Conservation (phyloP, 2,113 vertebrate genomes). For the Zeus faber region DNA sequence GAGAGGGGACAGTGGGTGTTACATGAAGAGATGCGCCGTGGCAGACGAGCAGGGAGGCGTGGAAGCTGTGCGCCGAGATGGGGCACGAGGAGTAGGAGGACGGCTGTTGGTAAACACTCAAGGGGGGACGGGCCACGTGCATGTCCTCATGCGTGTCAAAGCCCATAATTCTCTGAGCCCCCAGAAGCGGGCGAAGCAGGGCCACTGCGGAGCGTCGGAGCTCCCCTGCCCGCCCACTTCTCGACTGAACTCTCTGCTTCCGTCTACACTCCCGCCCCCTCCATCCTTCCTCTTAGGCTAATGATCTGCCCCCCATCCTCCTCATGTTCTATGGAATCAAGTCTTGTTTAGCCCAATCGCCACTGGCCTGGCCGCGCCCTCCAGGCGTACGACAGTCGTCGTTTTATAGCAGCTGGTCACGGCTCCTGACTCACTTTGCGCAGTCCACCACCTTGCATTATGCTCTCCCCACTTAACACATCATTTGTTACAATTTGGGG, state of each 20-base stretch:
- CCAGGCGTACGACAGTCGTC: conserved; percentile 23
- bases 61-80: conserved; percentile 35
- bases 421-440: conserved; percentile 22
- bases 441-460: conserved; percentile 40
- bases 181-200: background rate
- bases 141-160: conserved; percentile 29
- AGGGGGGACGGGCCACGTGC: conserved; percentile 1
- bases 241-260: background rate
- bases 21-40: conserved; percentile 2
- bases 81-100: conserved; percentile 18
- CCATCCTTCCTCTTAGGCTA: background rate
- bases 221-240: background rate
- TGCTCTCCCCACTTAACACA: conserved; percentile 28
- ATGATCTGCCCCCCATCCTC: background rate
- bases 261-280: background rate
- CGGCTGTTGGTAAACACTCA: conserved; percentile 19
- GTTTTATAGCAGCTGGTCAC: conserved; percentile 13
- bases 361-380: background rate
- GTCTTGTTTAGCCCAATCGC: too few relatives aligned
- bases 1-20: background rate
- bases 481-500: conserved; percentile 61
- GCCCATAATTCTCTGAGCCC: conserved; percentile 5
- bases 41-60: background rate
- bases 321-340: background rate
- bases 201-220: background rate